Evolutionary conservation across 2,797 vertebrate genomes (phyloP).

Genomic region (Helostoma temminkii): DNA sequence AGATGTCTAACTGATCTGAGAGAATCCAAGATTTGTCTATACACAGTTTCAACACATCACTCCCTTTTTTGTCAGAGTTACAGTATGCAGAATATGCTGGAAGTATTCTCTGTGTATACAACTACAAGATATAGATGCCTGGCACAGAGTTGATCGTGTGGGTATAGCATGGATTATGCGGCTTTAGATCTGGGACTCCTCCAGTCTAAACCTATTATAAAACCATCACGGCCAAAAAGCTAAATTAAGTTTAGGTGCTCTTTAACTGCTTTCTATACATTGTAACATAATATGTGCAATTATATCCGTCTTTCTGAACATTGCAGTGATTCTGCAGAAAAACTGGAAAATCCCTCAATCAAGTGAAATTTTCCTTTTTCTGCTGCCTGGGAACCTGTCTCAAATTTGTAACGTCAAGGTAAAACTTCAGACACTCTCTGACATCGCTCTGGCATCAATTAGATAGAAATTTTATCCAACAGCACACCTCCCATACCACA

Average conservation of each 20-base stretch:
- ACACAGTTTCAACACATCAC: slow-evolving; percentile 6
- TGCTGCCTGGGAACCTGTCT: neutral
- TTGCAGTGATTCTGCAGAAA: neutral
- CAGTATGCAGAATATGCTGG: neutral
- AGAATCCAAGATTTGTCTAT: slow-evolving; percentile 17
- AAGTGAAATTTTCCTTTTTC: slow-evolving; percentile 3
- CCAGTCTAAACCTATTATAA: neutral
- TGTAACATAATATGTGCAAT: neutral
- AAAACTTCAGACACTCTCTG: slow-evolving; percentile 1
- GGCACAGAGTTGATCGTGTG: slow-evolving; percentile 6
- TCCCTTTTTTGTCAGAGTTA: slow-evolving; percentile 7
- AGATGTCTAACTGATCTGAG: slow-evolving; percentile 12
- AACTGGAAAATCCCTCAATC: neutral
- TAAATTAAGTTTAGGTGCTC: neutral
- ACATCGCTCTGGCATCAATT: slow-evolving; percentile 13
- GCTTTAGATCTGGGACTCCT: neutral
- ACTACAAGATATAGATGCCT: slow-evolving; percentile 15
- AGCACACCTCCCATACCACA: neutral
- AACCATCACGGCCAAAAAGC: neutral
- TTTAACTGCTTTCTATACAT: neutral
- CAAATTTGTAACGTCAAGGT: neutral
- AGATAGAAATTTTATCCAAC: slow-evolving; percentile 37
- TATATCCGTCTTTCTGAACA: neutral
- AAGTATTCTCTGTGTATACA: slow-evolving; percentile 33
- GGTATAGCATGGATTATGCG: neutral